phyloP scores from a whole-genome alignment of 2,797 vertebrate genomes.

The Syngnathus acus region DNA sequence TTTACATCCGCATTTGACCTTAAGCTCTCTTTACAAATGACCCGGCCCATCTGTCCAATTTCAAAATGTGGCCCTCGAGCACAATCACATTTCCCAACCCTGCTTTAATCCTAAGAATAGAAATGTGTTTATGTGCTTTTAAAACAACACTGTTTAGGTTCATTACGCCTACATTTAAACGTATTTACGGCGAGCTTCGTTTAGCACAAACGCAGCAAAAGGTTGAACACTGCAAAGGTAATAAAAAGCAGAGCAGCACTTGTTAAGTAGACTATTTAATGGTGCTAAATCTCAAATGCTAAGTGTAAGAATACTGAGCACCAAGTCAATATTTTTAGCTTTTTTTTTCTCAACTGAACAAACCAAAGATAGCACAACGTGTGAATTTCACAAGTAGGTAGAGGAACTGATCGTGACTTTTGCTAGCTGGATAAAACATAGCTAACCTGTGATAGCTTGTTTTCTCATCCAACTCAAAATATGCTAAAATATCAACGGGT shows the following conservation, averaged over 20 bases:
- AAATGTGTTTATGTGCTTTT: neutral
- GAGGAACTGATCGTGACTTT: neutral
- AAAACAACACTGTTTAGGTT: neutral
- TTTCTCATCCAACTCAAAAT: neutral
- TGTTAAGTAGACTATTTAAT: conserved; percentile 6
- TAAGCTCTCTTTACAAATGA: no score
- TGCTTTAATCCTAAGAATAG: neutral
- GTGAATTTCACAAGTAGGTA: neutral
- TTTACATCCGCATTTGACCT: no score
- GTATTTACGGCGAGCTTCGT: conserved; percentile 6
- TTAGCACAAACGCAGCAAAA: conserved; percentile 9
- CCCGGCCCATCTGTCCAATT: no score
- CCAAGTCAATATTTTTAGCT: neutral
- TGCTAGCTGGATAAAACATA: neutral
- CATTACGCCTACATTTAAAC: conserved; percentile 6
- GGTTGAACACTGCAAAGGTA: neutral
- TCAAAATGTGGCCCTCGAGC: neutral
- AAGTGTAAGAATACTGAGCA: neutral
- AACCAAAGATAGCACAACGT: neutral
- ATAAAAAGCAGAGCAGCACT: neutral
- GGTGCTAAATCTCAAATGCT: neutral
- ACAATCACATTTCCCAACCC: neutral
- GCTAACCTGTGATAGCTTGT: no score
- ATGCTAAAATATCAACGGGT: neutral
- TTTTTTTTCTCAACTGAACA: neutral